phyloP scores from a whole-genome alignment of 1,140 invertebrate genomes.

The Cherax quadricarinatus region DNA sequence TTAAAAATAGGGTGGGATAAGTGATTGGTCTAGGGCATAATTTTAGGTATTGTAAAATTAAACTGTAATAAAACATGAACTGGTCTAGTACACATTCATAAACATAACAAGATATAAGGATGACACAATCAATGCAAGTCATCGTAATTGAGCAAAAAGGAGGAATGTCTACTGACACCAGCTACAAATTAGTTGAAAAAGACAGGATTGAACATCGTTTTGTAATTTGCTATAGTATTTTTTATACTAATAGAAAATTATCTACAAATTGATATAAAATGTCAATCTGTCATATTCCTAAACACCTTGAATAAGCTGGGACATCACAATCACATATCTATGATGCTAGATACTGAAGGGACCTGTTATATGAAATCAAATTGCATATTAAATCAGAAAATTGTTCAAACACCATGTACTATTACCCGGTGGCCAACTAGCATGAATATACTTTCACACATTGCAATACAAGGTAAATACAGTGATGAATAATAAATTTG shows the following conservation, averaged over 20 bases:
- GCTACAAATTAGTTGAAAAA: conserved; percentile 46
- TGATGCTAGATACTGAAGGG: conserved; percentile 58
- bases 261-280: conserved; percentile 1
- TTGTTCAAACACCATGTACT: conserved; percentile 10
- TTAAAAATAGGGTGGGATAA: background rate
- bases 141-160: conserved; percentile 65
- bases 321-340: conserved; percentile 62
- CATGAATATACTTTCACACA: conserved; percentile 40
- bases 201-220: conserved; percentile 19
- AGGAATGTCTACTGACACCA: conserved; percentile 67
- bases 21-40: conserved; percentile 2
- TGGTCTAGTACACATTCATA: conserved; percentile 47
- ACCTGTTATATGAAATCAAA: conserved; percentile 22
- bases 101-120: conserved; percentile 48
- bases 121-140: conserved; percentile 49
- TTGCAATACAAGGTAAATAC: conserved; percentile 44
- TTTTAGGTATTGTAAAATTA: conserved; percentile 6
- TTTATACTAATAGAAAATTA: conserved; percentile 23
- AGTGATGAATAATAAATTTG: conserved; percentile 40
- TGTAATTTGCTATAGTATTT: conserved; percentile 11
- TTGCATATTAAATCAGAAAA: conserved; percentile 25
- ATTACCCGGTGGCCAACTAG: conserved; percentile 53
- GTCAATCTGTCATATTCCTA: conserved; percentile 31
- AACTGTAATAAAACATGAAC: conserved; percentile 15
- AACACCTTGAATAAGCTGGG: conserved; percentile 40